A percentile compares a stretch with the other conserved stretches of the same genome.
Evolutionary conservation across 2,888 invertebrate genomes (phyloP).

Genomic region (Craniophora ligustri): DNA sequence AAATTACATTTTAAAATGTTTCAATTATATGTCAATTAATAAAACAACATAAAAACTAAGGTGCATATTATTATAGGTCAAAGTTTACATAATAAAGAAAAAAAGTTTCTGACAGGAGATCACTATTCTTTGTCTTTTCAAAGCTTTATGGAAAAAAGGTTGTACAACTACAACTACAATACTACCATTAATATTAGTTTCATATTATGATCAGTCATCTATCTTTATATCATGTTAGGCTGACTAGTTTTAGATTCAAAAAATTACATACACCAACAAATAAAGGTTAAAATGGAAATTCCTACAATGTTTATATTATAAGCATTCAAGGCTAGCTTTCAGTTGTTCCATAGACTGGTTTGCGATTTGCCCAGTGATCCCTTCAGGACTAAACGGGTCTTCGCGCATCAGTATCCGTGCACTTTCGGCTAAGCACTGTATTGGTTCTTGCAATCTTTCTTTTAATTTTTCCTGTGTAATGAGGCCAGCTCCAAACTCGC

Average conservation of each 20-base stretch:
- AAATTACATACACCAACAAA: neutral
- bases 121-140: conserved; percentile 46
- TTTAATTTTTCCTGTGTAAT: conserved; percentile 90
- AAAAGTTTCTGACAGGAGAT: conserved; percentile 34
- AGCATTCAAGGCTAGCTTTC: conserved; percentile 74
- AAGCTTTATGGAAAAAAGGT: conserved; percentile 13
- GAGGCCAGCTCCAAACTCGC: conserved; percentile 88
- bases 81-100: neutral
- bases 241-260: neutral
- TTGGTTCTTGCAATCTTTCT: conserved; percentile 90
- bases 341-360: conserved; percentile 83
- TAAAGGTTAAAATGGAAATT: neutral
- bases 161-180: neutral
- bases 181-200: no score
- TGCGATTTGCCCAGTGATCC: conserved; percentile 90
- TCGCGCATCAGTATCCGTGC: conserved; percentile 91
- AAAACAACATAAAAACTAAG: no score
- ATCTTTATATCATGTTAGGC: neutral
- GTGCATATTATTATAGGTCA: no score
- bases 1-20: conserved; percentile 75
- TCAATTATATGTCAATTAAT: conserved; percentile 8
- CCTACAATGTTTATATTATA: conserved; percentile 52
- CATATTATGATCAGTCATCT: no score
- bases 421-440: conserved; percentile 90
- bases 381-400: conserved; percentile 90